Conservation (phyloP, 35 echinoderm and acorn worm genomes). For the Stichopus chloronotus region DNA sequence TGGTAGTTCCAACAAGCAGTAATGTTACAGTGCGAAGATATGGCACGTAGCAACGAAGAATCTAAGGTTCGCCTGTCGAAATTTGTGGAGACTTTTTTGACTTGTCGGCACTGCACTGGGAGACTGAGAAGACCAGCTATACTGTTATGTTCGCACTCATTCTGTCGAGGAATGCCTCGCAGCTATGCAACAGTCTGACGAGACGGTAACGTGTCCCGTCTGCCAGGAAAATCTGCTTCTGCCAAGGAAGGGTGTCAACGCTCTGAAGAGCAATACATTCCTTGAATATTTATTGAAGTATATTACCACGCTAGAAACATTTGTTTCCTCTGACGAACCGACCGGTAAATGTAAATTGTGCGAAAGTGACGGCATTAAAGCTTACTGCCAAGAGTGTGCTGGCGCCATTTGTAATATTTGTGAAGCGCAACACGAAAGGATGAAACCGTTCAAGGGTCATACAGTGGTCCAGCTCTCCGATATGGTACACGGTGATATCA, state of each 20-base stretch:
- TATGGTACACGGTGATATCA: not conserved
- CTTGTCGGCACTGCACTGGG: not conserved
- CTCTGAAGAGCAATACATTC: slow-evolving; percentile 17
- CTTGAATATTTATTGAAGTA: slow-evolving; percentile 41
- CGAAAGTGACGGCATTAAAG: slow-evolving; percentile 9
- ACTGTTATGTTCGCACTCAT: slow-evolving; percentile 36
- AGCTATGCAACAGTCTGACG: not conserved
- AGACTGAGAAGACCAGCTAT: not conserved
- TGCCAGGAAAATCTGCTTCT: slow-evolving; percentile 34
- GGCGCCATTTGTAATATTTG: slow-evolving; percentile 20
- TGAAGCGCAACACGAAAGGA: slow-evolving; percentile 29
- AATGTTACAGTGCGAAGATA: not conserved
- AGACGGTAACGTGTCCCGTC: slow-evolving; percentile 22
- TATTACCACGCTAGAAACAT: not conserved
- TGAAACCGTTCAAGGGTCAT: slow-evolving; percentile 49
- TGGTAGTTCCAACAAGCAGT: not conserved
- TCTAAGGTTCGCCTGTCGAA: not conserved
- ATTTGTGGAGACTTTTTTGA: slow-evolving; percentile 3
- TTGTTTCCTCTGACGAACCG: not conserved
- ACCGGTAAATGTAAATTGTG: slow-evolving; percentile 39
- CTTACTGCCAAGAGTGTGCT: slow-evolving; percentile 14
- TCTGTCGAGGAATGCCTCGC: slow-evolving; percentile 27
- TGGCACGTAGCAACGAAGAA: not conserved
- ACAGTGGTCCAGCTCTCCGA: not conserved
- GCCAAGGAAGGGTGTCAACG: slow-evolving; percentile 31